phyloP scores from a whole-genome alignment of 2,797 vertebrate species.

The Iguana delicatissima region DNA sequence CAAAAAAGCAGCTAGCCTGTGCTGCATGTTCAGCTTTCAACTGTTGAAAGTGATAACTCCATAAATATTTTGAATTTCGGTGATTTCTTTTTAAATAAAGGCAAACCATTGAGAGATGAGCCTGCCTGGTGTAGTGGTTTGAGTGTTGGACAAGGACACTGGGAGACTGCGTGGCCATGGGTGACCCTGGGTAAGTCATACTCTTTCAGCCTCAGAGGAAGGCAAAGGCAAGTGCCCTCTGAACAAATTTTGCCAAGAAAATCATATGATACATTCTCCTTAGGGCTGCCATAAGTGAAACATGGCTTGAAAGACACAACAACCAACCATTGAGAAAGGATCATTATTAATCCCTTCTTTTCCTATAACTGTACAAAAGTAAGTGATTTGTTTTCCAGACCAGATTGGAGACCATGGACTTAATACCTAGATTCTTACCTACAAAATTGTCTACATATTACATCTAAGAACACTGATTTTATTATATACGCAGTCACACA shows the following conservation, averaged over 20 bases:
- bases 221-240: too few species aligned
- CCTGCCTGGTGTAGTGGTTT: too few species aligned
- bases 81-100: not conserved
- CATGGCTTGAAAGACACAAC: too few species aligned
- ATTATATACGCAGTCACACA: not conserved
- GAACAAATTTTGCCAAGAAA: too few species aligned
- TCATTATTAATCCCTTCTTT: not conserved
- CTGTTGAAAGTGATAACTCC: not conserved
- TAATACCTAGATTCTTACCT: not conserved
- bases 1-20: not conserved
- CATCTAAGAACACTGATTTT: constrained; percentile 1
- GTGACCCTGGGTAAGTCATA: too few species aligned
- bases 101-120: not conserved
- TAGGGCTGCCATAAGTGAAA: too few species aligned
- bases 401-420: too few species aligned
- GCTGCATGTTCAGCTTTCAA: not conserved
- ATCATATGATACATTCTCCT: too few species aligned
- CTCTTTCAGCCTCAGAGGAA: too few species aligned
- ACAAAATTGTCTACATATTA: not conserved
- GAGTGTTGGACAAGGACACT: too few species aligned
- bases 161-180: too few species aligned
- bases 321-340: not conserved
- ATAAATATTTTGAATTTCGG: not conserved
- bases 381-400: too few species aligned
- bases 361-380: not conserved